Base-by-base conservation (phyloP, 2,113 vertebrate genomes). In the Silurus meridionalis region DNA sequence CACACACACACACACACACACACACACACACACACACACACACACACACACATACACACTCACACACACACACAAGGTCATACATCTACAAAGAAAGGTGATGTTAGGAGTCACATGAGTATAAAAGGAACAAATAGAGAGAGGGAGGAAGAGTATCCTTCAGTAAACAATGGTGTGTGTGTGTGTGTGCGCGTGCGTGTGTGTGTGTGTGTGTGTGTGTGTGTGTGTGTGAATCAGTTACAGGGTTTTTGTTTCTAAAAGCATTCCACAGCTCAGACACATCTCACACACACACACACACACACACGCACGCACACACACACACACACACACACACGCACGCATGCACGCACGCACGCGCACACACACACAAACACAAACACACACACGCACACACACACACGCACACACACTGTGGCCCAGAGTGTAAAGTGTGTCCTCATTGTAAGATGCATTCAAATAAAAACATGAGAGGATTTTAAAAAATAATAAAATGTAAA, bases 221-320 rank as follows among this genome's bases (percentile, higher is more conserved):
- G 28, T 37, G 28, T 37, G 28, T 37, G 28, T 37, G 28, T 37
- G 72, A 4, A 6, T 50, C 17, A 48, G 55, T 66, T 10, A 80
- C 2, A 80, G 66, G 14, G 53, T 11, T 63, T 23, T 57, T 48
- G 48, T 11, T 2, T 77, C 13, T 83, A n/a, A 83, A 83, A 71
- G 21, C 28, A 61, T 86, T 71, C 77, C 64, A 71, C 21, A 71
- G 55, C 14, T 67, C 28, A 81, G 52, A 8, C 69, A 46, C 28
- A 63, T 7, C 79, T 58, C 85, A 82, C 79, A 60, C 67, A 82
- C 50, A 64, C 79, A 82, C 85, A 81, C 84, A 66, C 74, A 67
- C 61, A 85, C 37, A 77, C 71, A 77, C 74, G 66, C 71, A 77
- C 37, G 17, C 75, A 80, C 63, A 80, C 69, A 48, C 69, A 48